phyloP scores from a whole-genome alignment of 2,797 vertebrate species.

The Spizella passerina region DNA sequence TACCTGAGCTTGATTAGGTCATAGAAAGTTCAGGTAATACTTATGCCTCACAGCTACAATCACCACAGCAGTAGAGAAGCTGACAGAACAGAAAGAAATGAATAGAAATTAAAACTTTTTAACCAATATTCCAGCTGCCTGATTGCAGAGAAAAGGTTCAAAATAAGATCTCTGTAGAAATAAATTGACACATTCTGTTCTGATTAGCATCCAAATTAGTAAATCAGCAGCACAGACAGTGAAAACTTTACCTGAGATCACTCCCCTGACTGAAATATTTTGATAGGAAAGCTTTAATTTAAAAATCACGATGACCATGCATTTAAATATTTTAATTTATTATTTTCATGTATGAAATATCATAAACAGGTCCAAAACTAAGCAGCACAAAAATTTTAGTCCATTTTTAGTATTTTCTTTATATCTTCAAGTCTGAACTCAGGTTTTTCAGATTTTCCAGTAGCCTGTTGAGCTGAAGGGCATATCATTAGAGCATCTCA shows the following conservation, averaged over 20 bases:
- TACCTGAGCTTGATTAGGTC: slow-evolving; percentile 59
- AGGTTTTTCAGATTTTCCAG: not conserved
- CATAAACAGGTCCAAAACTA: not conserved
- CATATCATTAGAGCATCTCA: not conserved
- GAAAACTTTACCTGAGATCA: slow-evolving; percentile 2
- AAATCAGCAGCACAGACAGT: not conserved
- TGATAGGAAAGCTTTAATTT: slow-evolving; percentile 3
- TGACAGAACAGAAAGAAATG: slow-evolving; percentile 38
- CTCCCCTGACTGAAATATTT: not conserved
- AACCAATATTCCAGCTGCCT: slow-evolving; percentile 56
- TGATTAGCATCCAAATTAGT: slow-evolving; percentile 64
- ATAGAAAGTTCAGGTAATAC: slow-evolving; percentile 53
- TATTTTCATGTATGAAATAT: not conserved
- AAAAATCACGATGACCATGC: not conserved
- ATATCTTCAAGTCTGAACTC: not conserved
- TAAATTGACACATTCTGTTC: not conserved
- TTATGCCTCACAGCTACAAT: slow-evolving; percentile 33
- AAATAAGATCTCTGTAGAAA: slow-evolving; percentile 4
- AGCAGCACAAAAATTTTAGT: not conserved
- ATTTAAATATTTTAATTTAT: slow-evolving; percentile 16
- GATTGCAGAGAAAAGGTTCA: slow-evolving; percentile 46
- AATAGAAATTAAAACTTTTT: slow-evolving; percentile 60
- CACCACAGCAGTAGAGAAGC: slow-evolving; percentile 47
- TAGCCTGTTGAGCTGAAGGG: not conserved
- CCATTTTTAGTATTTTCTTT: not conserved